Percentiles rank a stretch among this genome's conserved stretches.
Evolutionary conservation across 1,140 invertebrate species (phyloP).

Genomic region (Argopecten irradians): DNA sequence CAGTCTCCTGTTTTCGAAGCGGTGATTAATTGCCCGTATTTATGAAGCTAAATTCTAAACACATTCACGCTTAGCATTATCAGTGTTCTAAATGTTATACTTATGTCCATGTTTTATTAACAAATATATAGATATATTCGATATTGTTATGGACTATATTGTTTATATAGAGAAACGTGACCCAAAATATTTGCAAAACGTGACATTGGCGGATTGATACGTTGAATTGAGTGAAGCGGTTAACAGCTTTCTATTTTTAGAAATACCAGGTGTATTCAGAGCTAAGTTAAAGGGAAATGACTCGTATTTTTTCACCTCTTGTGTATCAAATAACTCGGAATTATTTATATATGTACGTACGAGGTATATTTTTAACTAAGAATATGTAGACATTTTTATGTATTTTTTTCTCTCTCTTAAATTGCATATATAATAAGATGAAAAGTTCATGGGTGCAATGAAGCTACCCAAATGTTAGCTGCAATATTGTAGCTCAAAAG

Average conservation of each 20-base stretch:
- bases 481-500: no score
- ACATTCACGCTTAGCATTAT: not conserved
- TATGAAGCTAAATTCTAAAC: not conserved
- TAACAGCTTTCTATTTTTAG: not conserved
- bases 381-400: no score
- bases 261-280: not conserved
- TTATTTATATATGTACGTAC: no score
- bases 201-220: not conserved
- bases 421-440: no score
- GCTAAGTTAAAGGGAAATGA: not conserved
- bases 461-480: no score
- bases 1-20: not conserved
- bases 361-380: no score
- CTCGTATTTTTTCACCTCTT: not conserved
- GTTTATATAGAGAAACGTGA: not conserved
- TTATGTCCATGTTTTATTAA: not conserved
- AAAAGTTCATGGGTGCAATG: no score
- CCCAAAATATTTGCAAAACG: not conserved
- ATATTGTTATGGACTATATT: not conserved
- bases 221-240: not conserved
- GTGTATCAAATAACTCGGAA: no score
- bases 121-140: not conserved
- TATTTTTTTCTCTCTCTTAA: no score
- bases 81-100: not conserved
- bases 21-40: not conserved